Evolutionary conservation across 1,140 invertebrate genomes (phyloP).

Genomic region (Neodiprion pinetum): DNA sequence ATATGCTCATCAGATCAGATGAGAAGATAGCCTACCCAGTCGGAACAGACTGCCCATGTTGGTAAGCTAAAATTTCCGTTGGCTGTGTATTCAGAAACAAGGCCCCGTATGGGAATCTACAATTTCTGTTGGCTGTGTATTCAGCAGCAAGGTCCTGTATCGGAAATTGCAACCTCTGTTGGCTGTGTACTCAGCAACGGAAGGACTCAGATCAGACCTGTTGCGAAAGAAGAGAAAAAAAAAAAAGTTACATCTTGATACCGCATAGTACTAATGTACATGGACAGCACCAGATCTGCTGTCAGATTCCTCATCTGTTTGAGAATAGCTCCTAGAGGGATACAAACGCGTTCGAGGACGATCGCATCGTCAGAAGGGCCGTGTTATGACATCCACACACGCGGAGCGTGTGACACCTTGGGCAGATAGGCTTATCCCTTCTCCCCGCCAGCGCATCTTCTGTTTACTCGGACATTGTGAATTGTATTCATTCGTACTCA

Average conservation of each 20-base stretch:
- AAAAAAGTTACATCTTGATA: neutral
- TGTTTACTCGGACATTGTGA: neutral
- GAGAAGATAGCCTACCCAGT: too few species aligned
- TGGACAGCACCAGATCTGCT: conserved; percentile 6
- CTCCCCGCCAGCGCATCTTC: neutral
- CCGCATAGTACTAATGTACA: neutral
- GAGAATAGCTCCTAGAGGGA: neutral
- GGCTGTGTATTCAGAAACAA: too few species aligned
- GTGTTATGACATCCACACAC: neutral
- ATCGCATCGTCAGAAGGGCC: neutral
- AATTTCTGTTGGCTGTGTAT: too few species aligned
- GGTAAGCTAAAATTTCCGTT: too few species aligned
- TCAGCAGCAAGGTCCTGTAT: neutral
- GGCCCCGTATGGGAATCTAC: too few species aligned
- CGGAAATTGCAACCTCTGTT: neutral
- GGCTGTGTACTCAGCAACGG: neutral
- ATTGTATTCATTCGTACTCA: neutral
- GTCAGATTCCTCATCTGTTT: neutral
- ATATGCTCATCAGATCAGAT: too few species aligned
- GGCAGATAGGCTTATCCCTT: neutral
- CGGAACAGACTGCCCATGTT: too few species aligned
- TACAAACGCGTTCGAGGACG: neutral
- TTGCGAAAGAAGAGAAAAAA: neutral
- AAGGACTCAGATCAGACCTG: too few species aligned
- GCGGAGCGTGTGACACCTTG: neutral